Evolutionary conservation across 2,113 vertebrate species (phyloP), one percentile per base, ranked within the genome.

Genomic region (Rhinogobius similis): DNA sequence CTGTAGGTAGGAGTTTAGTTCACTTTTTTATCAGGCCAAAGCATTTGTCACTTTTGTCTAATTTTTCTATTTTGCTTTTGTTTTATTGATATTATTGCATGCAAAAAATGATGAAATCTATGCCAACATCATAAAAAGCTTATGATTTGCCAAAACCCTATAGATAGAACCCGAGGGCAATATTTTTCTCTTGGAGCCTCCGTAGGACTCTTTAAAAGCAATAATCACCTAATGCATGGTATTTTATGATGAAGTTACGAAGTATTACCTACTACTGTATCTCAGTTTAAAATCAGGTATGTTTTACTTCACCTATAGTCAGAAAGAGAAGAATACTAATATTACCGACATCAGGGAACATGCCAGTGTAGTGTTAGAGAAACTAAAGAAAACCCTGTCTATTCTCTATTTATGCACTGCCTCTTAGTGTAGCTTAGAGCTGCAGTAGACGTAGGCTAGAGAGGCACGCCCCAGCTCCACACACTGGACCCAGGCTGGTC

Each of bases 151-250:
- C 91, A 94, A 94, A 95, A 93, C 89, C 85, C 74, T 86, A 89
- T 93, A 93, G 90, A 90, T 94, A 93, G 90, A 88, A 90, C 88
- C 84, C 87, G 91, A 92, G 92, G 94, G 93, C 93, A 94, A 94
- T 94, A 94, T 93, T 91, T 87, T 89, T 91, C 89, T 93, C 83
- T 91, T 91, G 92, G 89, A 92, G 92, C 92, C 92, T 91, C 89
- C 82, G 71, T 90, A 92, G 89, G 90, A 93, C 93, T 90, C 87
- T 93, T 94, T 92, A 92, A 94, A 92, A 95, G 94, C 94, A 95
- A 95, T 95, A 95, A 95, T 94, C 91, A 94, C 86, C 87, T 94
- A 94, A 94, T 94, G 94, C 94, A 95, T 95, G 94, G 90, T 94
- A 93, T 93, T 95, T 94, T 94, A 94, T 90, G 93, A 92, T 89